Conservation (phyloP, 2,113 vertebrate genomes). For the Phrynosoma blainvillii region DNA sequence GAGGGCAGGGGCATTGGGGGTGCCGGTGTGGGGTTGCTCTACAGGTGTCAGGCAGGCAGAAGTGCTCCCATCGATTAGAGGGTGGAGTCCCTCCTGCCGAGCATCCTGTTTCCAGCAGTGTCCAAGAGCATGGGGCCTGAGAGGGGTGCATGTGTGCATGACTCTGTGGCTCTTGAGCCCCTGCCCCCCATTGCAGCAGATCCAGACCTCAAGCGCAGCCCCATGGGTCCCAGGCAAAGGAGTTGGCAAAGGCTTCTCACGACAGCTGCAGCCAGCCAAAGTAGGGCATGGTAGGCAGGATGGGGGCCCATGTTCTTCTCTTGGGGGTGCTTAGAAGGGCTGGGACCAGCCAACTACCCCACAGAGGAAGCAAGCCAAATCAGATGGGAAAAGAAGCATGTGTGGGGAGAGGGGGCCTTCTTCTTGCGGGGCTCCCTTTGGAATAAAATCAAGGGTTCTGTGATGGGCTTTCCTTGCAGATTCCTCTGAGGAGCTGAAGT, state of each 20-base stretch:
- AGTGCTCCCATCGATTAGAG: background rate
- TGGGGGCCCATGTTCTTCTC: too few species aligned
- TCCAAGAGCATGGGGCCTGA: too few species aligned
- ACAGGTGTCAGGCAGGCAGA: background rate
- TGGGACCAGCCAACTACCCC: too few species aligned
- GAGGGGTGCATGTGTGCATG: background rate
- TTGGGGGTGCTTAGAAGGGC: too few species aligned
- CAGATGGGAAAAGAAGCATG: background rate
- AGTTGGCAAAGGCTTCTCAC: too few species aligned
- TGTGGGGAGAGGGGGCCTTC: too few species aligned
- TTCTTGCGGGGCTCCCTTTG: too few species aligned
- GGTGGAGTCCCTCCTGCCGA: background rate
- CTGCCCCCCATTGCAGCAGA: too few species aligned
- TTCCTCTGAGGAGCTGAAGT: conserved; percentile 82
- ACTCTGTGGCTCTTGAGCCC: background rate
- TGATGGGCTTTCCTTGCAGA: conserved; percentile 59
- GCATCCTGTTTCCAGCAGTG: fast-evolving
- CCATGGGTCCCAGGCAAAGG: too few species aligned
- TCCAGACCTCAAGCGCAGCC: too few species aligned
- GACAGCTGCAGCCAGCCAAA: background rate
- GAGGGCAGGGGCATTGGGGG: too few species aligned
- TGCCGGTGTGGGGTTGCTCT: too few species aligned
- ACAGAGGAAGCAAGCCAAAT: background rate
- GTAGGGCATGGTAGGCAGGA: background rate
- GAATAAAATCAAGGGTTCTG: conserved; percentile 22